Percentiles rank a stretch among this genome's conserved stretches.
Evolutionary conservation across 2,888 invertebrate genomes (phyloP).

Genomic region (Muscina levida): DNA sequence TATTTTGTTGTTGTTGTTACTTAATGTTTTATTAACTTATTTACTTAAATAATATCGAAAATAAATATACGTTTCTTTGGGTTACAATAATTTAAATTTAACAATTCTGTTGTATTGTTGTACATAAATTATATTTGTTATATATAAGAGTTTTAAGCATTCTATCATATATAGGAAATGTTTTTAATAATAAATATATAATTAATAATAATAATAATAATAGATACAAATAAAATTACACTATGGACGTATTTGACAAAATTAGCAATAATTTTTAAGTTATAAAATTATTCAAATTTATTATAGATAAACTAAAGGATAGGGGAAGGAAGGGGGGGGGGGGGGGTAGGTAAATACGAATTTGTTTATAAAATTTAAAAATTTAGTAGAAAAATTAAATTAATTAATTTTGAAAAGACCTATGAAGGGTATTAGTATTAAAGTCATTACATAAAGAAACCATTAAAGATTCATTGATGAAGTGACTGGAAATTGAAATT

Average conservation of each 20-base stretch:
- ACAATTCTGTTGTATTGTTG: constrained; percentile 43
- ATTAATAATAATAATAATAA: constrained; percentile 19
- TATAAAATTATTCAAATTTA: too few relatives aligned
- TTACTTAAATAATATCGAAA: constrained; percentile 39
- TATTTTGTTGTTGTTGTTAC: constrained; percentile 16
- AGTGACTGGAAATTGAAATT: too few relatives aligned
- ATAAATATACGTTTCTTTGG: constrained; percentile 34
- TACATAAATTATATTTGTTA: constrained; percentile 20
- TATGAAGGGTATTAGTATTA: too few relatives aligned
- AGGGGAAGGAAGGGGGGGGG: too few relatives aligned
- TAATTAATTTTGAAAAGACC: too few relatives aligned
- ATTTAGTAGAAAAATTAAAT: too few relatives aligned
- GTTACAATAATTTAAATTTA: constrained; percentile 20
- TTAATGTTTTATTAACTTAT: constrained; percentile 22
- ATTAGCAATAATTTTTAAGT: constrained; percentile 38
- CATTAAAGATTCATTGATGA: too few relatives aligned
- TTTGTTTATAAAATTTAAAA: constrained; percentile 20
- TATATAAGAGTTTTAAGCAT: constrained; percentile 39
- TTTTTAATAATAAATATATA: constrained; percentile 18
- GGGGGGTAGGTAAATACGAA: not conserved
- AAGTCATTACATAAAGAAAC: too few relatives aligned
- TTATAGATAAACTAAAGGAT: too few relatives aligned
- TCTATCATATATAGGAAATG: too few relatives aligned
- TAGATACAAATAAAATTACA: constrained; percentile 43
- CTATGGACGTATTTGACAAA: constrained; percentile 61